Evolutionary conservation across 1,140 invertebrate genomes (phyloP).

Genomic region (Centruroides vittatus): DNA sequence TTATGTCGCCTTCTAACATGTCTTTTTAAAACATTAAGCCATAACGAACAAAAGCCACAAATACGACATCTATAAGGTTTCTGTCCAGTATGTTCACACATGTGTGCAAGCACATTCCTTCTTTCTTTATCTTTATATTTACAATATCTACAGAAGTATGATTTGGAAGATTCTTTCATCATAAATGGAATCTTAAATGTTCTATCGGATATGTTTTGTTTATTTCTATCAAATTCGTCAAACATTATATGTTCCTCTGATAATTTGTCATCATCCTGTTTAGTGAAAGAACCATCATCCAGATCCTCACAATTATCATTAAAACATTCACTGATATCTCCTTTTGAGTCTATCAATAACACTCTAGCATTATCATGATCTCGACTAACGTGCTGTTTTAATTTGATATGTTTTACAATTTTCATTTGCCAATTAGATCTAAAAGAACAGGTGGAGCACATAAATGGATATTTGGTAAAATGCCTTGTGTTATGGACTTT

Average conservation of each 20-base stretch:
- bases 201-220: too few species aligned
- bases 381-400: conserved; percentile 60
- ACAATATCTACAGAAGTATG: conserved; percentile 1
- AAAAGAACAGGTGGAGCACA: conserved; percentile 84
- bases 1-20: conserved; percentile 9
- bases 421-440: conserved; percentile 91
- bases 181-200: too few species aligned
- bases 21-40: conserved; percentile 54
- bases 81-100: conserved; percentile 15
- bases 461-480: conserved; percentile 82
- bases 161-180: too few species aligned
- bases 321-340: too few species aligned
- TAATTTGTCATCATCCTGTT: too few species aligned
- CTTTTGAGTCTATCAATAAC: conserved; percentile 54
- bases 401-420: conserved; percentile 85
- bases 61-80: conserved; percentile 50
- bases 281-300: too few species aligned
- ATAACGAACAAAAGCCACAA: conserved; percentile 58
- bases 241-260: too few species aligned
- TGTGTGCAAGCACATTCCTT: conserved; percentile 45
- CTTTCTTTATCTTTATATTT: conserved; percentile 42
- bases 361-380: conserved; percentile 57
- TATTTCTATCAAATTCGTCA: too few species aligned
- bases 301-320: too few species aligned
- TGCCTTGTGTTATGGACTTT: conserved; percentile 85